phyloP scores from a whole-genome alignment of 2,797 vertebrate genomes.

The Sebastes hubbsi region DNA sequence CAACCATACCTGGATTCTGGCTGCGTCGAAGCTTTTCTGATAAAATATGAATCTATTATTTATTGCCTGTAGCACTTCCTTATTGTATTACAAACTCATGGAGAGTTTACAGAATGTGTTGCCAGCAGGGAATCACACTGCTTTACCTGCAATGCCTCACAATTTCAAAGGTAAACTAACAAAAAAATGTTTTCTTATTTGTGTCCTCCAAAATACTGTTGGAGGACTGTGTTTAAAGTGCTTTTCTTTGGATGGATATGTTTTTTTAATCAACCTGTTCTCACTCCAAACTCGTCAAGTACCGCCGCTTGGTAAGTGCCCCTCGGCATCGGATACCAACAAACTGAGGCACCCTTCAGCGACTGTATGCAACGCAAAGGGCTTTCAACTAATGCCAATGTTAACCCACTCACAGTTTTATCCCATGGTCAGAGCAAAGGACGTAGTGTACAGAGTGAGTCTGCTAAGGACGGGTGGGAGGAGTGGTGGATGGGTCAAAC shows the following conservation, averaged over 20 bases:
- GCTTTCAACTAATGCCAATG: background rate
- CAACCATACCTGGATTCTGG: slow-evolving; percentile 46
- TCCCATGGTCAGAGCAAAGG: background rate
- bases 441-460: background rate
- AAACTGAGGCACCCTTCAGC: background rate
- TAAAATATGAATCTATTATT: slow-evolving; percentile 53
- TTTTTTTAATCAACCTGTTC: background rate
- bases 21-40: slow-evolving; percentile 36
- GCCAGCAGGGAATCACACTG: slow-evolving; percentile 10
- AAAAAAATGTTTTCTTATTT: background rate
- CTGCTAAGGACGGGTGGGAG: fast-evolving
- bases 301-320: background rate
- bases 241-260: background rate
- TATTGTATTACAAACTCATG: slow-evolving; percentile 22
- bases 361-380: background rate
- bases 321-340: background rate
- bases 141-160: background rate
- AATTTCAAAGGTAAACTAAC: background rate
- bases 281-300: background rate
- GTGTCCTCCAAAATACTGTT: background rate
- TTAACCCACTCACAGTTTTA: background rate
- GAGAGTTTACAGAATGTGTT: slow-evolving; percentile 8
- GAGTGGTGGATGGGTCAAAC: background rate
- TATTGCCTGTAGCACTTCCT: slow-evolving; percentile 33
- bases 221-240: background rate